Evolutionary conservation across 2,113 vertebrate species (phyloP).

Genomic region (Beaufortia kweichowensis): DNA sequence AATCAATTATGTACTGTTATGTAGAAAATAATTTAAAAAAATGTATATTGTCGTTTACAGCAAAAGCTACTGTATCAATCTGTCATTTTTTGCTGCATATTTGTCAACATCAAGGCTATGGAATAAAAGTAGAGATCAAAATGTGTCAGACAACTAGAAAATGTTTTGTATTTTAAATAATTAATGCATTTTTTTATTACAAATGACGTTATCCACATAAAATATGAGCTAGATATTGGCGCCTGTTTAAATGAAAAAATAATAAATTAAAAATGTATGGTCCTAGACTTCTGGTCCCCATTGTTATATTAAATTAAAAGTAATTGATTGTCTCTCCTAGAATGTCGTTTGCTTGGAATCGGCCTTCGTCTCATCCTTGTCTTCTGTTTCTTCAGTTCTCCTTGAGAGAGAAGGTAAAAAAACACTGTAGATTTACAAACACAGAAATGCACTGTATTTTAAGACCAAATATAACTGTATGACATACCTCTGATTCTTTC

Average conservation of each 20-base stretch:
- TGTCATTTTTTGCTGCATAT: conserved; percentile 2
- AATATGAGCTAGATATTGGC: neutral
- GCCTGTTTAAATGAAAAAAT: neutral
- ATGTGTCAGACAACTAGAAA: neutral
- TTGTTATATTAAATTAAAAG: neutral
- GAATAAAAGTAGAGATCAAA: too few relatives aligned
- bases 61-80: too few relatives aligned
- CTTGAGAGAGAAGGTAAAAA: conserved; percentile 1
- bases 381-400: neutral
- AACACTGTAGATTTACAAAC: neutral
- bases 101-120: neutral
- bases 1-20: neutral
- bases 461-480: neutral
- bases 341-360: conserved; percentile 30
- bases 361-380: neutral
- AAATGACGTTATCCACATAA: neutral
- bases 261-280: neutral
- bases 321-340: neutral
- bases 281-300: neutral
- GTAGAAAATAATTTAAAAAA: too few relatives aligned
- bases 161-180: neutral
- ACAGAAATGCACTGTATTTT: neutral
- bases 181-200: too few relatives aligned
- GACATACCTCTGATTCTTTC: conserved; percentile 34
- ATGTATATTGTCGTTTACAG: too few relatives aligned